Conservation (phyloP, 1,140 invertebrate genomes). For the Drosophila takahashii region DNA sequence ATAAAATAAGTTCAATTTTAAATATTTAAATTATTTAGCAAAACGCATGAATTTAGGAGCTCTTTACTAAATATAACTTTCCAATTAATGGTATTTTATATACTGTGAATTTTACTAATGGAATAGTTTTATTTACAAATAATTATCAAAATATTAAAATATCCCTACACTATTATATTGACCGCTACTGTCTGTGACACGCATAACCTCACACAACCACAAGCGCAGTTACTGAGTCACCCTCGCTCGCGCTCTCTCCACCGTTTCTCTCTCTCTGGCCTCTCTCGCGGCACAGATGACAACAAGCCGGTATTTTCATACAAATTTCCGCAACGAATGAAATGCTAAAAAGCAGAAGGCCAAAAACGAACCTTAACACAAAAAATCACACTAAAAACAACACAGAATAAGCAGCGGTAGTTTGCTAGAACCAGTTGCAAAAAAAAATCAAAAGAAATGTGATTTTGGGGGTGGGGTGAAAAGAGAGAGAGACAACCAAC, state of each 20-base stretch:
- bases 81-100: too few species aligned
- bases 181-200: slow-evolving; percentile 28
- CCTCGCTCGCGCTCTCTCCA: slow-evolving; percentile 13
- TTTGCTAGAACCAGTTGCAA: slow-evolving; percentile 67
- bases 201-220: slow-evolving; percentile 78
- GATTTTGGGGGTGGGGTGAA: not conserved
- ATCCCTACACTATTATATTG: not conserved
- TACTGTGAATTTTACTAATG: too few species aligned
- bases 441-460: slow-evolving; percentile 36
- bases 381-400: slow-evolving; percentile 32
- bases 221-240: slow-evolving; percentile 75
- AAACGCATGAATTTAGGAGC: too few species aligned
- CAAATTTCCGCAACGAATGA: slow-evolving; percentile 67
- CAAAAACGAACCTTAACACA: slow-evolving; percentile 48
- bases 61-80: too few species aligned
- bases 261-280: slow-evolving; percentile 9
- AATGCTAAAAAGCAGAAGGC: slow-evolving; percentile 57
- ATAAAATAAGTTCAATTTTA: too few species aligned
- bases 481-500: slow-evolving; percentile 51
- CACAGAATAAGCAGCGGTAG: slow-evolving; percentile 28
- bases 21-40: too few species aligned
- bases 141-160: too few species aligned
- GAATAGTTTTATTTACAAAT: too few species aligned
- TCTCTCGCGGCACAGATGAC: slow-evolving; percentile 54
- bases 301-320: slow-evolving; percentile 77